phyloP scores from a whole-genome alignment of 2,888 invertebrate genomes.

The Nephrotoma guestfalica region DNA sequence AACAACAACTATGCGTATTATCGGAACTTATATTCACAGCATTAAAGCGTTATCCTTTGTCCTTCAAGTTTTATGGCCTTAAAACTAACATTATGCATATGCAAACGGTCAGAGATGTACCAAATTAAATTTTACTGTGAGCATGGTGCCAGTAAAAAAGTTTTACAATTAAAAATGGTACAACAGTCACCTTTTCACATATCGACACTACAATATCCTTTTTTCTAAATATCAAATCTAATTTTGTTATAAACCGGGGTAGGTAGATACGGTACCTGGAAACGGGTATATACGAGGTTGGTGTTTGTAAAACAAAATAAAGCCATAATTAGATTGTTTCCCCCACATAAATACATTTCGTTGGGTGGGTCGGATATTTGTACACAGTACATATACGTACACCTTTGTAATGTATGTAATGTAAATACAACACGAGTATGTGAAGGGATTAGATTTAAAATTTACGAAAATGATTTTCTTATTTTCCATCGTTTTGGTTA shows the following conservation, averaged over 20 bases:
- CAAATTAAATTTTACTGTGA: no score
- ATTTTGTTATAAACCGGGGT: not conserved
- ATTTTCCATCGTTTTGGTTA: not conserved
- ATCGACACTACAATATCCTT: not conserved
- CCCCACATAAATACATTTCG: not conserved
- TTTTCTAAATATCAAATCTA: not conserved
- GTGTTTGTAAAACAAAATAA: not conserved
- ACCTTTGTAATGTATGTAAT: not conserved
- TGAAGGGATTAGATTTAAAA: not conserved
- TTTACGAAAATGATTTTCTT: not conserved
- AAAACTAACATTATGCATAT: no score
- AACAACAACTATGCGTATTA: no score
- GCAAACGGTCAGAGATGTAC: no score
- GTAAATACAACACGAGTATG: not conserved
- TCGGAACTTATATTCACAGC: no score
- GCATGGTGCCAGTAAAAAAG: not conserved
- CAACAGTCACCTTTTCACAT: not conserved
- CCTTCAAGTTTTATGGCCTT: no score
- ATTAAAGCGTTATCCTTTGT: no score
- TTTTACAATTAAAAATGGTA: not conserved
- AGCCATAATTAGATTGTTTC: not conserved
- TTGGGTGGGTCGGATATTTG: not conserved
- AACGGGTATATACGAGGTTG: not conserved
- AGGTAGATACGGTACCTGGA: not conserved
- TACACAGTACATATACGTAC: not conserved